phyloP scores from a whole-genome alignment of 2,888 invertebrate species.

The Scelioninae gen. 1 region DNA sequence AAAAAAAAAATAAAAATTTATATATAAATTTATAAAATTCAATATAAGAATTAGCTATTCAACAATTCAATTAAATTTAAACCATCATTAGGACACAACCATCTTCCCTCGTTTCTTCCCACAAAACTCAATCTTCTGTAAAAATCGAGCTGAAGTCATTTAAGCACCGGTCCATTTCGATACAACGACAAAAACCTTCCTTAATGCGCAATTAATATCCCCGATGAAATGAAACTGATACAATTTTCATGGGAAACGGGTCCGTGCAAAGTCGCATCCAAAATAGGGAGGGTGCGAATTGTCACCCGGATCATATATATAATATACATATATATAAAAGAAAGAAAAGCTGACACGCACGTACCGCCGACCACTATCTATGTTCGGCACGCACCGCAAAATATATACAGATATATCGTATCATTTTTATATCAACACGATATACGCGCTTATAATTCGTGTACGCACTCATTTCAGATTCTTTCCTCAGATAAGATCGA shows the following conservation, averaged over 20 bases:
- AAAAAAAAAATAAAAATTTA: too few species aligned
- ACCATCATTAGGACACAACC: too few species aligned
- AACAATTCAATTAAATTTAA: too few species aligned
- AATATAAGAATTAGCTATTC: too few species aligned
- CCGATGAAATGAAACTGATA: slow-evolving; percentile 57
- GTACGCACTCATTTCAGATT: slow-evolving; percentile 76
- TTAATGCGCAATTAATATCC: slow-evolving; percentile 62
- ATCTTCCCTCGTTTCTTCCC: too few species aligned
- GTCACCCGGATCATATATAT: slow-evolving; percentile 39
- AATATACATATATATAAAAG: too few species aligned
- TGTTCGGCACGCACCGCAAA: slow-evolving; percentile 70
- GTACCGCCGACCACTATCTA: slow-evolving; percentile 76
- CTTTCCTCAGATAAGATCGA: slow-evolving; percentile 76
- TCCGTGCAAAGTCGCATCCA: slow-evolving; percentile 10
- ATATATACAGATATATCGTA: slow-evolving; percentile 32
- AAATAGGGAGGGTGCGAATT: slow-evolving; percentile 53
- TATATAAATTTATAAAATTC: too few species aligned
- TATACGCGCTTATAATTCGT: slow-evolving; percentile 50
- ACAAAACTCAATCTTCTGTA: too few species aligned
- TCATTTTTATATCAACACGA: slow-evolving; percentile 19
- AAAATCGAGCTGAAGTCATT: too few species aligned
- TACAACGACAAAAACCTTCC: slow-evolving; percentile 31
- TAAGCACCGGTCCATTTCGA: too few species aligned
- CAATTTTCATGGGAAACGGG: slow-evolving; percentile 66
- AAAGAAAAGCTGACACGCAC: slow-evolving; percentile 48